Percentiles rank a stretch among this genome's conserved stretches.
phyloP scores from a whole-genome alignment of 1,140 invertebrate species.

The Harpegnathos saltator region DNA sequence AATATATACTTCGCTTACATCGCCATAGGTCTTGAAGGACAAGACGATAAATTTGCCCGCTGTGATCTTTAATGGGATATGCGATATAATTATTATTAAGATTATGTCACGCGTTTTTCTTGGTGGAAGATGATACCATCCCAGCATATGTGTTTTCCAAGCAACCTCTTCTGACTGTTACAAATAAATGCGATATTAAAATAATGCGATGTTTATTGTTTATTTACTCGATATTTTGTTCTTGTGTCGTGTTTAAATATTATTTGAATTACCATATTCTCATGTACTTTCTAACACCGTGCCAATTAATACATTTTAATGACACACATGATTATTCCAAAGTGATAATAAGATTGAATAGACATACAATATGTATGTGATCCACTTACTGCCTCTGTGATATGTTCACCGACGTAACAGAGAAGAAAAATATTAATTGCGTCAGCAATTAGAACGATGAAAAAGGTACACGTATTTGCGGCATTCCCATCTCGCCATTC shows the following conservation, averaged over 20 bases:
- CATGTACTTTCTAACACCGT: too few relatives aligned
- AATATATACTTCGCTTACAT: constrained; percentile 59
- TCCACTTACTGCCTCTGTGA: constrained; percentile 57
- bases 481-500: constrained; percentile 65
- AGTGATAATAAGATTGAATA: not conserved
- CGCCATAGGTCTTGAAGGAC: constrained; percentile 67
- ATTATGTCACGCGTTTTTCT: constrained; percentile 61
- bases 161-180: constrained; percentile 65
- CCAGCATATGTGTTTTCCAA: constrained; percentile 52
- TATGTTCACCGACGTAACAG: constrained; percentile 67
- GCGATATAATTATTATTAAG: constrained; percentile 68
- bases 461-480: constrained; percentile 61
- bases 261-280: too few relatives aligned
- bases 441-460: constrained; percentile 58
- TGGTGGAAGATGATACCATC: constrained; percentile 66
- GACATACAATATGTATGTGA: not conserved
- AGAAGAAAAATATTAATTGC: constrained; percentile 68
- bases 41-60: constrained; percentile 67
- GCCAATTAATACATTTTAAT: too few relatives aligned
- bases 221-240: too few relatives aligned
- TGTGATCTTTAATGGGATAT: constrained; percentile 62
- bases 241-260: too few relatives aligned
- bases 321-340: not conserved
- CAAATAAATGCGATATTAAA: too few relatives aligned
- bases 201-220: too few relatives aligned